A percentile compares a stretch with the other conserved stretches of the same genome.
Evolutionary conservation across 1,140 invertebrate species (phyloP).

Genomic region (Drusus annulatus): DNA sequence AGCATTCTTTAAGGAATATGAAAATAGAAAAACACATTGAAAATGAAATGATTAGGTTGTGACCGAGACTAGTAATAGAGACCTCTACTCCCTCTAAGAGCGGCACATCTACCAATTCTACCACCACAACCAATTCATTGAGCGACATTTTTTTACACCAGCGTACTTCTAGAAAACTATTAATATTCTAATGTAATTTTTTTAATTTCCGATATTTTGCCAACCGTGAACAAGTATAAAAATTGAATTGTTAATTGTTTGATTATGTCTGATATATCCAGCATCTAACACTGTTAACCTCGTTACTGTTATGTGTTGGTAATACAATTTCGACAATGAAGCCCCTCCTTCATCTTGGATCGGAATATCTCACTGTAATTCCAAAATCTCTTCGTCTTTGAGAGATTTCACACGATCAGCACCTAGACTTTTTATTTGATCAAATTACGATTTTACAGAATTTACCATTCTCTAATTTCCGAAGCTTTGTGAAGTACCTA

Average conservation of each 20-base stretch:
- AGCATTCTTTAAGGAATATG: too few species aligned
- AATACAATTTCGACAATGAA: conserved; percentile 28
- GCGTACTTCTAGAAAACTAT: too few species aligned
- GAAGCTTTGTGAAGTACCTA: not conserved
- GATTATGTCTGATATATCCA: not conserved
- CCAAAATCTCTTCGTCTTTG: conserved; percentile 23
- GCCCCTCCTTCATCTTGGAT: not conserved
- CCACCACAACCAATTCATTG: too few species aligned
- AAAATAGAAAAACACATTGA: too few species aligned
- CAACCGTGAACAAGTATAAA: too few species aligned
- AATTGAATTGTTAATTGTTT: not conserved
- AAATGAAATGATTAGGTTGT: too few species aligned
- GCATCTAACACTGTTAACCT: not conserved
- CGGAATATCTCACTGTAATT: conserved; percentile 30
- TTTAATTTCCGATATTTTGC: too few species aligned
- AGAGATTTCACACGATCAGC: conserved; percentile 3
- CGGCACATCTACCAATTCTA: too few species aligned
- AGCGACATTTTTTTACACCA: too few species aligned
- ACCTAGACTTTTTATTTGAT: conserved; percentile 29
- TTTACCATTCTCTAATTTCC: conserved; percentile 7
- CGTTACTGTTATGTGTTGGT: not conserved
- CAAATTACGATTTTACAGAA: conserved; percentile 26
- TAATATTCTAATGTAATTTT: too few species aligned
- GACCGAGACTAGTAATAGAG: too few species aligned
- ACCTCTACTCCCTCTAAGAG: too few species aligned